Conservation (phyloP, 1,140 invertebrate species). For the Phymastichus coffea region DNA sequence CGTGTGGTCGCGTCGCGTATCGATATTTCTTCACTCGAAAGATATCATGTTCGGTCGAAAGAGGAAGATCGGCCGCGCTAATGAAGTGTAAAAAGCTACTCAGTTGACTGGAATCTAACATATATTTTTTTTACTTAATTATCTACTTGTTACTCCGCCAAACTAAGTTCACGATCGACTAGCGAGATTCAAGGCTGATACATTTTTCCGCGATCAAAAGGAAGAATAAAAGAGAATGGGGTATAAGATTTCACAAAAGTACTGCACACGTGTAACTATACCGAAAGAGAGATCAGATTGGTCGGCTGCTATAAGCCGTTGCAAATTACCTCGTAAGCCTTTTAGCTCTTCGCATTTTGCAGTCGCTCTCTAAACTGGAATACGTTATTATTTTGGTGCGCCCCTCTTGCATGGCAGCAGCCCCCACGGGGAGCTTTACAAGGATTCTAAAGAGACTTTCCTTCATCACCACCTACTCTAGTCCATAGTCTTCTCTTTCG, state of each 20-base stretch:
- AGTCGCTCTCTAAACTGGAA: slow-evolving; percentile 37
- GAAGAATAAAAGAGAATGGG: no score
- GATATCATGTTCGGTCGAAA: no score
- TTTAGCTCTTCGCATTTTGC: slow-evolving; percentile 43
- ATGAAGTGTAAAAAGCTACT: no score
- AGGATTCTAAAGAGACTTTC: slow-evolving; percentile 42
- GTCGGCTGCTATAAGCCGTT: slow-evolving; percentile 49
- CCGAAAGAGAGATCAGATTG: slow-evolving; percentile 35
- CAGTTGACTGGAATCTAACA: no score
- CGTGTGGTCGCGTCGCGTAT: no score
- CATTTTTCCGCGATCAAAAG: no score
- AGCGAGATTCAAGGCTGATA: no score
- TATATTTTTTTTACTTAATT: no score
- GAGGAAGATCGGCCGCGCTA: no score
- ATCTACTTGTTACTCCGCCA: no score
- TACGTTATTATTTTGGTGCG: slow-evolving; percentile 42
- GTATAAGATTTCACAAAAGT: slow-evolving; percentile 51
- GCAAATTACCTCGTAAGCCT: slow-evolving; percentile 54
- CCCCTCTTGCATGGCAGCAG: slow-evolving; percentile 22
- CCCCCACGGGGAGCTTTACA: slow-evolving; percentile 40
- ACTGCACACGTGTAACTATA: neutral
- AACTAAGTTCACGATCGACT: no score
- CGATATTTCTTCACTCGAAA: no score
- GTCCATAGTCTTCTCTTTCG: neutral
- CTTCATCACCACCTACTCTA: neutral